Percentiles rank a stretch among this genome's conserved stretches.
Conservation (phyloP, 2,113 vertebrate genomes). For the Colinus virginianus region DNA sequence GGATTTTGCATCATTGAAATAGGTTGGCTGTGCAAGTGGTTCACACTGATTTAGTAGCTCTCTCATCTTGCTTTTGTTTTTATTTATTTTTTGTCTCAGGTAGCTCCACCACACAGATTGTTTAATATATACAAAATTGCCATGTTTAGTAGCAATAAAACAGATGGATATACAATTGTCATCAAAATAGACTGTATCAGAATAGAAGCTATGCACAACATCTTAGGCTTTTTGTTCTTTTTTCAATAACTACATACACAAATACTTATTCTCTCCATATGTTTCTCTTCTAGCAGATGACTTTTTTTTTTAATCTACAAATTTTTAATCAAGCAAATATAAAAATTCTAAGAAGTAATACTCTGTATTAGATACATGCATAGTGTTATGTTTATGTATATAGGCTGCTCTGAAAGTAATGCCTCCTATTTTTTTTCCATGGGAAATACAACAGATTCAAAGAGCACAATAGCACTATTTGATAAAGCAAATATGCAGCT, state of each 20-base stretch:
- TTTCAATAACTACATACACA: neutral
- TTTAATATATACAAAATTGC: neutral
- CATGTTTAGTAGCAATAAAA: constrained; percentile 31
- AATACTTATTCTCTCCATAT: neutral
- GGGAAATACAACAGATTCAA: no score
- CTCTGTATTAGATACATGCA: neutral
- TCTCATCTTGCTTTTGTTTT: neutral
- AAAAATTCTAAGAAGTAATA: neutral
- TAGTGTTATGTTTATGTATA: neutral
- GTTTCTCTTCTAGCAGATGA: neutral
- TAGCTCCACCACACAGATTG: constrained; percentile 8
- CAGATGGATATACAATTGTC: constrained; percentile 22
- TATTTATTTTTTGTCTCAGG: neutral
- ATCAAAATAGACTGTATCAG: neutral
- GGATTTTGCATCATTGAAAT: neutral
- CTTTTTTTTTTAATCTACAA: neutral
- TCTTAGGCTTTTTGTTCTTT: constrained; percentile 1
- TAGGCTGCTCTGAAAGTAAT: no score
- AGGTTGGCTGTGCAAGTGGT: neutral
- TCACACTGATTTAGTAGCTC: neutral
- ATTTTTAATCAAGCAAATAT: constrained; percentile 7
- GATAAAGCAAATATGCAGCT: no score
- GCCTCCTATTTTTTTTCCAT: no score
- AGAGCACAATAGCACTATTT: no score
- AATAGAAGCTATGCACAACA: neutral